phyloP scores from a whole-genome alignment of 2,797 vertebrate genomes.

The Sarcoramphus papa region DNA sequence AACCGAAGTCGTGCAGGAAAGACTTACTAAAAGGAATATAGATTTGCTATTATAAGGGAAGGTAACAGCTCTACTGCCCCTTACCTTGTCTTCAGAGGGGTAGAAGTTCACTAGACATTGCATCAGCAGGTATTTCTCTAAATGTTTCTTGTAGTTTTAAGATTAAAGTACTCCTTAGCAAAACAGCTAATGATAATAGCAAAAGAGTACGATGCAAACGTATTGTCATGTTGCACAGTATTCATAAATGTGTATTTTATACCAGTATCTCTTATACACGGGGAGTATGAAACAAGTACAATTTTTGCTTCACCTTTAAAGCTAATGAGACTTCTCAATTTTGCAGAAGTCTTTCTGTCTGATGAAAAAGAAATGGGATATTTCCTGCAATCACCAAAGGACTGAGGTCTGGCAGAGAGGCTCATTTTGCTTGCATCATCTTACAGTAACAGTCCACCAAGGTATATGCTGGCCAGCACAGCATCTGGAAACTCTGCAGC shows the following conservation, averaged over 20 bases:
- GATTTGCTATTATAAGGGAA: background rate
- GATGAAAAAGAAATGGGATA: background rate
- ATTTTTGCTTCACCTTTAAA: background rate
- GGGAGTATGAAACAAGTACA: background rate
- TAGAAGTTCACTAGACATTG: background rate
- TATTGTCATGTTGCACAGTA: background rate
- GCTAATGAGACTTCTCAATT: background rate
- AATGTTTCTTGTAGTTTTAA: background rate
- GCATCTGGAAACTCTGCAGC: conserved; percentile 29
- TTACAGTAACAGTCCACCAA: conserved; percentile 40
- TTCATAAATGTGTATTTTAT: background rate
- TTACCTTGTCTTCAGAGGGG: background rate
- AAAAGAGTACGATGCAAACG: background rate
- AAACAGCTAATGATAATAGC: background rate
- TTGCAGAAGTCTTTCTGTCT: background rate
- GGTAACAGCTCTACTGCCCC: background rate
- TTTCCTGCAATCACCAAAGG: background rate
- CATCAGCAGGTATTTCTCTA: background rate
- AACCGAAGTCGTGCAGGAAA: background rate
- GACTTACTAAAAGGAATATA: background rate
- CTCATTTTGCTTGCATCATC: conserved; percentile 32
- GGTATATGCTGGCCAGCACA: background rate
- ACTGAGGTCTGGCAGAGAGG: conserved; percentile 13
- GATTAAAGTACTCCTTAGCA: conserved; percentile 1
- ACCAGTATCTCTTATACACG: background rate